Evolutionary conservation across 2,888 invertebrate species (phyloP).

Genomic region (Lysandra coridon): DNA sequence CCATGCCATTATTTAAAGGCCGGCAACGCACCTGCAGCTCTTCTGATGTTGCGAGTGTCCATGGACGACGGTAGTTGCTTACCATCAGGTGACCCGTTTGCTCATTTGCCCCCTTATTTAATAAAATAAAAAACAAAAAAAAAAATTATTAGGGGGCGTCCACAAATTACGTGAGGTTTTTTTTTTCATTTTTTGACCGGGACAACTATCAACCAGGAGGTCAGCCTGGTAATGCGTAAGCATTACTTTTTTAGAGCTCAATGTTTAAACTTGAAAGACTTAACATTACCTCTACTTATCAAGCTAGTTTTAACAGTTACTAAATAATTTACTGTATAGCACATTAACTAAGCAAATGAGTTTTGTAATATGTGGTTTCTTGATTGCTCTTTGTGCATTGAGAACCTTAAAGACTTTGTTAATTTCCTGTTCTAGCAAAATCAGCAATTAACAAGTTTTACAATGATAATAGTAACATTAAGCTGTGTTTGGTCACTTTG

Average conservation of each 20-base stretch:
- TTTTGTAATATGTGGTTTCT: neutral
- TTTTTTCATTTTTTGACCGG: too few relatives aligned
- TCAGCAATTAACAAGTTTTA: neutral
- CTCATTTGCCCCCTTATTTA: too few relatives aligned
- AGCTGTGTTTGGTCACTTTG: too few relatives aligned
- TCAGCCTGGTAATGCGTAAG: neutral
- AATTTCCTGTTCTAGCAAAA: neutral
- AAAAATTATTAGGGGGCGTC: too few relatives aligned
- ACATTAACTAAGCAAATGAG: neutral
- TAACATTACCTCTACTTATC: neutral
- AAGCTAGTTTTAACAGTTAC: neutral
- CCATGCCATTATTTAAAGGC: too few relatives aligned
- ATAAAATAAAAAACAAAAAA: too few relatives aligned
- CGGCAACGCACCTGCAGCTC: too few relatives aligned
- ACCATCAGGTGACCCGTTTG: too few relatives aligned
- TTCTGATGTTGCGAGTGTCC: too few relatives aligned
- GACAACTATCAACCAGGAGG: neutral
- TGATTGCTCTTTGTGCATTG: neutral
- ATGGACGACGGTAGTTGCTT: too few relatives aligned
- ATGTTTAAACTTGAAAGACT: neutral
- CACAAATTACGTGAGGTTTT: too few relatives aligned
- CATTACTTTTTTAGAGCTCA: neutral
- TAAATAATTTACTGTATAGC: neutral
- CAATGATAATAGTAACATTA: too few relatives aligned
- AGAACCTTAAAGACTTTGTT: neutral